Evolutionary conservation across 2,888 invertebrate species (phyloP).

Genomic region (Helleia helle): DNA sequence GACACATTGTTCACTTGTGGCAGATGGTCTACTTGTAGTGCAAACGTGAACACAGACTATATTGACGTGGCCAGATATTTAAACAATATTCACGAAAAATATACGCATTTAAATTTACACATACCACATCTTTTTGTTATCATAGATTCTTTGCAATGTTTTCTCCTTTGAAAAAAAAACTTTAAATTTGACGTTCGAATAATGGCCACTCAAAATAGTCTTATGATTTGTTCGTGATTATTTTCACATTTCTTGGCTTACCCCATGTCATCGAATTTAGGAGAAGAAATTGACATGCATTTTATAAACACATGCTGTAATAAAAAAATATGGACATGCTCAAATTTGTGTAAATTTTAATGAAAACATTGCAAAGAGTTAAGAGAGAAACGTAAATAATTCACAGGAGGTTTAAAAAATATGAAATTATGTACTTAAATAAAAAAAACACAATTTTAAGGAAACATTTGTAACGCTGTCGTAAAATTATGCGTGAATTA

Average conservation of each 20-base stretch:
- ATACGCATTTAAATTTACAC: conserved; percentile 14
- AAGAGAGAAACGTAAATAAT: conserved; percentile 26
- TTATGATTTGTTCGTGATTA: conserved; percentile 24
- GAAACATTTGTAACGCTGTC: background rate
- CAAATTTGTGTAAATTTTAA: conserved; percentile 36
- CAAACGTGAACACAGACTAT: conserved; percentile 62
- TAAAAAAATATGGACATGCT: conserved; percentile 26
- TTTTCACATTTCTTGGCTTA: background rate
- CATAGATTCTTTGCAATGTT: conserved; percentile 64
- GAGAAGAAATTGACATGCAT: conserved; percentile 19
- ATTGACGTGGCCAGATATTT: conserved; percentile 55
- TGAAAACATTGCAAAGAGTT: conserved; percentile 73
- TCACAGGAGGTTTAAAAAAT: background rate
- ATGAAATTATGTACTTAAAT: background rate
- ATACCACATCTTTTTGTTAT: conserved; percentile 11
- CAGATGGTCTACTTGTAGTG: conserved; percentile 61
- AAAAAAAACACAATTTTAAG: background rate
- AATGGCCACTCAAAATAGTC: conserved; percentile 69
- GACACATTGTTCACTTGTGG: conserved; percentile 72
- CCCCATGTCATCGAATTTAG: conserved; percentile 26
- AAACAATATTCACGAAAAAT: conserved; percentile 16
- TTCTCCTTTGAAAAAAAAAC: conserved; percentile 36
- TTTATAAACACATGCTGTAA: conserved; percentile 42
- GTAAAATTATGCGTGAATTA: background rate
- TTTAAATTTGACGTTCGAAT: no score